A percentile compares a stretch with the other conserved stretches of the same genome.
phyloP scores from a whole-genome alignment of 2,797 vertebrate species.

The Coluber constrictor region DNA sequence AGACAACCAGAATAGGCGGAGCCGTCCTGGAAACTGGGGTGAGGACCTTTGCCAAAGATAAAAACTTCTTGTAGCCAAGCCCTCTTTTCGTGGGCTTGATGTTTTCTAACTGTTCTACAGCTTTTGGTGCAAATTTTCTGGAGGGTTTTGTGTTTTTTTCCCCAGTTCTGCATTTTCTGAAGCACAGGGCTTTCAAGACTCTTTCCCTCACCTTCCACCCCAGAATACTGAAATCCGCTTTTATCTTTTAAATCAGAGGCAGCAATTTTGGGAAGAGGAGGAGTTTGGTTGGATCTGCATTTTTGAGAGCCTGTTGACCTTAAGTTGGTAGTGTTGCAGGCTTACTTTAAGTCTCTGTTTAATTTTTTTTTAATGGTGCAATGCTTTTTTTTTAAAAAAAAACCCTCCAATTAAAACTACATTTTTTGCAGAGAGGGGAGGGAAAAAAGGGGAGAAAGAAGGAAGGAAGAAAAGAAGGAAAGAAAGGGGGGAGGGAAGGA shows the following conservation, averaged over 20 bases:
- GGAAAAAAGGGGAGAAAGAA: too few relatives aligned
- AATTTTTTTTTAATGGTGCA: neutral
- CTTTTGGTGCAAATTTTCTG: neutral
- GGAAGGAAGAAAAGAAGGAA: neutral
- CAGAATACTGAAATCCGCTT: neutral
- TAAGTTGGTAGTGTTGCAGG: neutral
- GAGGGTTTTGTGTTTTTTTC: rapidly evolving
- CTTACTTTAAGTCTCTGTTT: neutral
- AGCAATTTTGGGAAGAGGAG: neutral
- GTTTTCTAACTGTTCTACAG: neutral
- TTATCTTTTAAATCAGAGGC: neutral
- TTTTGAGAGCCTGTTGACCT: neutral
- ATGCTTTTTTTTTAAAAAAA: neutral
- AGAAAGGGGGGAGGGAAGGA: too few relatives aligned
- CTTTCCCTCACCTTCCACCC: rapidly evolving
- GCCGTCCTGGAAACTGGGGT: neutral
- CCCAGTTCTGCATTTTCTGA: neutral
- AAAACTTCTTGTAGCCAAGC: neutral
- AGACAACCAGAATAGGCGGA: neutral
- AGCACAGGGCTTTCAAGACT: neutral
- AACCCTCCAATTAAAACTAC: neutral
- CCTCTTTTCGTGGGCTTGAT: neutral
- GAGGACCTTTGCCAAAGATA: neutral
- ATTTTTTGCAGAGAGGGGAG: neutral
- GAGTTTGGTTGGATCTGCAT: neutral